Evolutionary conservation across 2,888 invertebrate genomes (phyloP).

Genomic region (Campopleginae sp.): DNA sequence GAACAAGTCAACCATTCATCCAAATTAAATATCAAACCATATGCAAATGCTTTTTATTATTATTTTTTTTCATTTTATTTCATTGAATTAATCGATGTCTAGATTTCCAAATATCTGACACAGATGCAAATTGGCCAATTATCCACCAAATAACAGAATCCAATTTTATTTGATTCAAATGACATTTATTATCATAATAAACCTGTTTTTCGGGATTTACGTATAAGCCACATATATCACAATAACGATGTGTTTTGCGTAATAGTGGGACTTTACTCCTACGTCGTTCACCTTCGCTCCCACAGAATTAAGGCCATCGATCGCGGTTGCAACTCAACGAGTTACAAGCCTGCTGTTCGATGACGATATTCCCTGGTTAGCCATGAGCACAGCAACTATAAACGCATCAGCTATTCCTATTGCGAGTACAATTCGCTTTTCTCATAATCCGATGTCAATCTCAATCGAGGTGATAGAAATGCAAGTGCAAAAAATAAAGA

Average conservation of each 20-base stretch:
- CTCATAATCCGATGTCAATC: slow-evolving; percentile 1
- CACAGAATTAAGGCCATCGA: slow-evolving; percentile 52
- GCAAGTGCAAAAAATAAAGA: neutral
- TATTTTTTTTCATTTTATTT: neutral
- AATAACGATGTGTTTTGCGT: slow-evolving; percentile 37
- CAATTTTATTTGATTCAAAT: slow-evolving; percentile 44
- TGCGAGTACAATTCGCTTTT: slow-evolving; percentile 1
- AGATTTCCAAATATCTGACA: slow-evolving; percentile 11
- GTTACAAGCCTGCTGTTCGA: slow-evolving; percentile 1
- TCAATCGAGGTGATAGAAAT: neutral
- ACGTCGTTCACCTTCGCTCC: slow-evolving; percentile 25
- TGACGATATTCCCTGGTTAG: slow-evolving; percentile 36
- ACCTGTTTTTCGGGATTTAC: slow-evolving; percentile 32
- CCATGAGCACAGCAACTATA: slow-evolving; percentile 5
- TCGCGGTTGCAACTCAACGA: slow-evolving; percentile 45
- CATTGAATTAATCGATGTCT: neutral
- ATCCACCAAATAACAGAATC: slow-evolving; percentile 23
- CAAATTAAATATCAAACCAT: neutral
- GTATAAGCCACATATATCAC: slow-evolving; percentile 18
- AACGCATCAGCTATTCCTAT: slow-evolving; percentile 9
- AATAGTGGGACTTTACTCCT: slow-evolving; percentile 35
- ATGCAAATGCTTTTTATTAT: neutral
- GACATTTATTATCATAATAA: slow-evolving; percentile 38
- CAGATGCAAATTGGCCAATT: slow-evolving; percentile 32
- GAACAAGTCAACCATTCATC: neutral